phyloP scores from a whole-genome alignment of 2,888 invertebrate genomes.

The Epinotia ramella region DNA sequence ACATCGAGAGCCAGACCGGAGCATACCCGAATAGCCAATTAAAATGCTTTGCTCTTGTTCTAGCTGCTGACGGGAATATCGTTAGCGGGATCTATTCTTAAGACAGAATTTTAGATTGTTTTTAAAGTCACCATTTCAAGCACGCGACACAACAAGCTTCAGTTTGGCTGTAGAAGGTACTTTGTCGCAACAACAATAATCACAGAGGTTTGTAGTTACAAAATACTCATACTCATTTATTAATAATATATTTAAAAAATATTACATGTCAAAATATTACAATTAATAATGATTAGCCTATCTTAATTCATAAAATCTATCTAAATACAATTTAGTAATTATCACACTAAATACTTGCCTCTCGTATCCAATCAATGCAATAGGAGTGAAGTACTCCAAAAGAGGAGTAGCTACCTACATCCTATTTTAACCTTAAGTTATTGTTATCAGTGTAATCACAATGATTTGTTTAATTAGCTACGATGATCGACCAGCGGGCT shows the following conservation, averaged over 20 bases:
- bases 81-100: slow-evolving; percentile 17
- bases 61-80: slow-evolving; percentile 20
- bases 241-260: too few relatives aligned
- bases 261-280: too few relatives aligned
- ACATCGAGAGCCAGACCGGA: slow-evolving; percentile 51
- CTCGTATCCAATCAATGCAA: too few relatives aligned
- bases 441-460: too few relatives aligned
- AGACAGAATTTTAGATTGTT: slow-evolving; percentile 13
- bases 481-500: too few relatives aligned
- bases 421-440: too few relatives aligned
- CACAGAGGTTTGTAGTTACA: neutral
- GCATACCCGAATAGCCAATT: slow-evolving; percentile 58
- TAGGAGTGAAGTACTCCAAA: too few relatives aligned
- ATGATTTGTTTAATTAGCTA: neutral
- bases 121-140: neutral
- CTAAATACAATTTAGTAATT: too few relatives aligned
- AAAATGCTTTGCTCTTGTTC: slow-evolving; percentile 55
- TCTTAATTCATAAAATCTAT: too few relatives aligned
- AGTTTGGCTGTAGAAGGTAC: neutral
- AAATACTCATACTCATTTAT: neutral
- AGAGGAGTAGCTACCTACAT: too few relatives aligned
- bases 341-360: too few relatives aligned
- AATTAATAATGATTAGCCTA: too few relatives aligned
- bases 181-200: neutral
- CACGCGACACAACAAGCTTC: neutral